Percentiles rank a stretch among this genome's conserved stretches.
phyloP scores from a whole-genome alignment of 2,797 vertebrate genomes.

The Megalops cyprinoides region DNA sequence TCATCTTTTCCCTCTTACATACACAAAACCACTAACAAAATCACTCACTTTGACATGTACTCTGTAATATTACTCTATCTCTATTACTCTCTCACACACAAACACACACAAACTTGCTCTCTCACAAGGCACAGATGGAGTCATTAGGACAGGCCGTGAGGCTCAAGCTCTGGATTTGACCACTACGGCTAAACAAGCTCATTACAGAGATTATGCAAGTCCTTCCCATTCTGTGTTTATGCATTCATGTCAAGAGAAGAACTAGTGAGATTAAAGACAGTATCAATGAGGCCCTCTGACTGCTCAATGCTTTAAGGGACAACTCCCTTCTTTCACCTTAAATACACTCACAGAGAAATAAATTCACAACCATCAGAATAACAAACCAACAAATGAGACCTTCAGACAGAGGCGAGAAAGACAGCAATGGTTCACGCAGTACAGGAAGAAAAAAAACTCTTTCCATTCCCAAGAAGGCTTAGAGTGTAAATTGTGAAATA shows the following conservation, averaged over 20 bases:
- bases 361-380: not conserved
- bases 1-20: too few relatives aligned
- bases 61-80: too few relatives aligned
- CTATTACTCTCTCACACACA: not conserved
- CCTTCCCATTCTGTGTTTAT: not conserved
- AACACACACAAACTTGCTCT: not conserved
- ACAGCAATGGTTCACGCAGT: not conserved
- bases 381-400: not conserved
- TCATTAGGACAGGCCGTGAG: not conserved
- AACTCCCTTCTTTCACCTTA: not conserved
- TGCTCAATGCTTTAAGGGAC: too few relatives aligned
- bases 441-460: not conserved
- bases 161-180: not conserved
- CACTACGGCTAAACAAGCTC: not conserved
- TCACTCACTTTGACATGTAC: too few relatives aligned
- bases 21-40: too few relatives aligned
- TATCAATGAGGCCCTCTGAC: not conserved
- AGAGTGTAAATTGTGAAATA: conserved; percentile 30
- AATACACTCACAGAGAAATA: not conserved
- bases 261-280: not conserved
- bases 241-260: not conserved
- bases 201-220: not conserved
- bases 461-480: not conserved
- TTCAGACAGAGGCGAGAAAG: not conserved
- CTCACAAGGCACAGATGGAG: not conserved